Evolutionary conservation across 2,888 invertebrate genomes (phyloP).

Genomic region (Cancer borealis): DNA sequence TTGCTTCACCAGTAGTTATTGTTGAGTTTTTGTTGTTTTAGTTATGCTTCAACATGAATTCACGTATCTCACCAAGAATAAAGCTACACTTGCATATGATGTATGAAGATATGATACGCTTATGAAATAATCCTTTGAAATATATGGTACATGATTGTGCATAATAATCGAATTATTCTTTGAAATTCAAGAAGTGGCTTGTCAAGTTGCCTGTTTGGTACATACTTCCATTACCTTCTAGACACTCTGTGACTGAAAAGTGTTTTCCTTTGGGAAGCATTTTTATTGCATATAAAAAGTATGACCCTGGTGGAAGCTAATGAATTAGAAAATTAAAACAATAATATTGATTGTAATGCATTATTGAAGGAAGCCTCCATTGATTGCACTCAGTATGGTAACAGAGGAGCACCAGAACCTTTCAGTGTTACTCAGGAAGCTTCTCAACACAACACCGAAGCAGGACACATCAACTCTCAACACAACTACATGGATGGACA

Average conservation of each 20-base stretch:
- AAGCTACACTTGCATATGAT: background rate
- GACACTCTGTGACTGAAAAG: background rate
- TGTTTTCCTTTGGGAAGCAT: background rate
- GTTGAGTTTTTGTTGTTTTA: background rate
- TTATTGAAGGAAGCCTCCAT: background rate
- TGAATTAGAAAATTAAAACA: background rate
- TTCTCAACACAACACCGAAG: background rate
- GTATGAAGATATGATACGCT: background rate
- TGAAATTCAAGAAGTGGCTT: background rate
- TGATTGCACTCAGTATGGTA: background rate
- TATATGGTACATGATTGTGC: background rate
- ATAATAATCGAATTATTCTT: background rate
- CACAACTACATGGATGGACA: background rate
- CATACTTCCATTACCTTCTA: background rate
- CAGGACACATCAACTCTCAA: background rate
- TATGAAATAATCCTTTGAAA: background rate
- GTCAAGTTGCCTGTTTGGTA: background rate
- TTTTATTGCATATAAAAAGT: background rate
- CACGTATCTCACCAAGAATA: background rate
- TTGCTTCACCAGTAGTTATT: background rate
- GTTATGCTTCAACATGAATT: background rate
- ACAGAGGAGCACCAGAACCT: background rate
- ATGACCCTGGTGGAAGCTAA: background rate
- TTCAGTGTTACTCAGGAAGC: background rate
- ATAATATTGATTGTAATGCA: background rate